phyloP scores from a whole-genome alignment of 2,888 invertebrate genomes.

The Amiota mariae region DNA sequence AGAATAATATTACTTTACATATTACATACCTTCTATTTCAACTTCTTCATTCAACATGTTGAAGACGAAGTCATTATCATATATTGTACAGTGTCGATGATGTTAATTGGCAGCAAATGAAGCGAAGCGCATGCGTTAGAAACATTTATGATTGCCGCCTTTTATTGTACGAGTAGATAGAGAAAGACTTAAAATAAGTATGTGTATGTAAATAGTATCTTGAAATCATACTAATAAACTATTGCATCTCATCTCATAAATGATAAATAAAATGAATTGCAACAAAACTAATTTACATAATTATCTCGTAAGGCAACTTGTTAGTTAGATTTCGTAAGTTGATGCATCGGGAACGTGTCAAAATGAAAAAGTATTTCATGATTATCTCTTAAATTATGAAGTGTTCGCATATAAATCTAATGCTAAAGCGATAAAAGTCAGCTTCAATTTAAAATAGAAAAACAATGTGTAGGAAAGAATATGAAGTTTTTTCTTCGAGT shows the following conservation, averaged over 20 bases:
- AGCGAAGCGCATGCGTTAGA: not conserved
- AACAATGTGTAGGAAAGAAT: slow-evolving; percentile 18
- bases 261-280: slow-evolving; percentile 23
- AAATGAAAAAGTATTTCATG: slow-evolving; percentile 71
- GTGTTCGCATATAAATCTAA: slow-evolving; percentile 57
- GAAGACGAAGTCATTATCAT: not conserved
- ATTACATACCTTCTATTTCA: not conserved
- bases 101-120: slow-evolving; percentile 5
- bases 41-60: not conserved
- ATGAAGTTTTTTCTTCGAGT: not conserved
- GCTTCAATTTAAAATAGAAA: slow-evolving; percentile 29
- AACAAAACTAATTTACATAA: slow-evolving; percentile 62
- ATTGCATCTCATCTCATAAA: slow-evolving; percentile 29
- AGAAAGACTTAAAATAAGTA: too few species aligned
- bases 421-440: slow-evolving; percentile 30
- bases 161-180: too few species aligned
- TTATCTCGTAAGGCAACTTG: slow-evolving; percentile 46
- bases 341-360: slow-evolving; percentile 59
- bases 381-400: slow-evolving; percentile 66
- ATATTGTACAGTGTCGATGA: not conserved
- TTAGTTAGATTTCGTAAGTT: slow-evolving; percentile 59
- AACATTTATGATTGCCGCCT: slow-evolving; percentile 35
- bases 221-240: not conserved
- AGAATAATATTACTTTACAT: not conserved
- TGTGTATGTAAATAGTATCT: too few species aligned